Evolutionary conservation across 2,888 invertebrate species (phyloP), one percentile per base, ranked within the genome.

Genomic region (Cryptocheilus praepositus): DNA sequence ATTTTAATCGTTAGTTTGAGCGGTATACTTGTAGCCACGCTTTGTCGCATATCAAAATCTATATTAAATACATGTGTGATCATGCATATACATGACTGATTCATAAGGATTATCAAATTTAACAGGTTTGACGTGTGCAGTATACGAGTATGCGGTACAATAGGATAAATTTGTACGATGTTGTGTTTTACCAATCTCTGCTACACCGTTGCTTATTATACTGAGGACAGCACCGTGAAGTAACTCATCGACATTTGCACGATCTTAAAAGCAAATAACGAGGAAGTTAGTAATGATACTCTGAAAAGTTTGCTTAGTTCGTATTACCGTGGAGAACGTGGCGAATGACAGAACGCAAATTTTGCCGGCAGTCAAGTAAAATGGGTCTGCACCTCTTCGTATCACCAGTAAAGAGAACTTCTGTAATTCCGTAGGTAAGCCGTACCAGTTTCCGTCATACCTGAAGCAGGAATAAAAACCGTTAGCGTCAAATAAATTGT

Each of bases 261-360:
- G 46, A 59, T 25, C 59, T 59, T 55, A 28, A 55, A 55, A 16
- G 11, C 0, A 13, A 15, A 36, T 15, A 55, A 16, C 13, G 5
- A n/a, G 11, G 36, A 3, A 28, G 28, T n/a, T 3, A 52, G 15
- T 0, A 13, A 21, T 57, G 16, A 15, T 22, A 46, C 16, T 53
- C 28, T 16, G 28, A 11, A 0, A 0, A 0, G n/a, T 25, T 0
- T 7, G 0, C 4, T 5, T 16, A 1, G 19, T 4, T 59, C 36
- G 13, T 36, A 3, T 49, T 67, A 72, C 71, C 60, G 11, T 15
- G n/a, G 55, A 58, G 21, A 63, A 72, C 16, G 51, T 72, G 22
- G 57, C 51, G 0, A 66, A 55, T 4, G 61, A 64, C 49, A 72
- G 57, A 0, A 71, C 36, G 5, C 60, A 61, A 5, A 71, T 2